phyloP scores from a whole-genome alignment of 2,113 vertebrate genomes.

The Entomyzon cyanotis region DNA sequence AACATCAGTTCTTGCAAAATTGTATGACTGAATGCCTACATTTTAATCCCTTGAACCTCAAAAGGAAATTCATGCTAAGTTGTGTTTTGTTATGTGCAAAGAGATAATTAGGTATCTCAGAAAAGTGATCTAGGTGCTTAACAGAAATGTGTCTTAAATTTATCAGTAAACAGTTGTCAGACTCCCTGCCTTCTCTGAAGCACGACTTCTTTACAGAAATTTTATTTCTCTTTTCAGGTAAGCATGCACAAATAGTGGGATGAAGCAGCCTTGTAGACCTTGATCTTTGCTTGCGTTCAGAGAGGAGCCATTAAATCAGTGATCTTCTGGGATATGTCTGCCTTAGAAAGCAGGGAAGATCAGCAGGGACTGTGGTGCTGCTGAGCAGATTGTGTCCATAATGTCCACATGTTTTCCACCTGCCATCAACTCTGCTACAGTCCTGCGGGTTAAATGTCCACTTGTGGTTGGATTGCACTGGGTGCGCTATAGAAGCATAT shows the following conservation, averaged over 20 bases:
- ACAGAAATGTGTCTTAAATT: neutral
- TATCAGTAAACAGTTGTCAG: neutral
- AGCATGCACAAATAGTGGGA: neutral
- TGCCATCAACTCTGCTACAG: neutral
- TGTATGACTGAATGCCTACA: neutral
- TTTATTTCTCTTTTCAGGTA: neutral
- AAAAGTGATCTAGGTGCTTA: neutral
- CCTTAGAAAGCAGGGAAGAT: neutral
- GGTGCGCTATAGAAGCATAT: neutral
- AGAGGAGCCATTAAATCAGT: neutral
- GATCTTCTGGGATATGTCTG: neutral
- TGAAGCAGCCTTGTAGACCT: neutral
- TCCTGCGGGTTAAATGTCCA: neutral
- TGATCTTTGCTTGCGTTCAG: neutral
- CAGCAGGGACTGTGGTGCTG: neutral
- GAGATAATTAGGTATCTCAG: neutral
- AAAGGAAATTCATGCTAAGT: neutral
- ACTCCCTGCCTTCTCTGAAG: neutral
- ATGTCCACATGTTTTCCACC: accelerated
- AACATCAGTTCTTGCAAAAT: neutral
- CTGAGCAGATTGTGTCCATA: neutral
- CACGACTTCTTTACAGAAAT: neutral
- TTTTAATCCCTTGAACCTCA: neutral
- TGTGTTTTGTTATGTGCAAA: neutral
- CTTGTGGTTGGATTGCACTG: neutral